phyloP scores from a whole-genome alignment of 2,888 invertebrate genomes.

The Protula sp. region DNA sequence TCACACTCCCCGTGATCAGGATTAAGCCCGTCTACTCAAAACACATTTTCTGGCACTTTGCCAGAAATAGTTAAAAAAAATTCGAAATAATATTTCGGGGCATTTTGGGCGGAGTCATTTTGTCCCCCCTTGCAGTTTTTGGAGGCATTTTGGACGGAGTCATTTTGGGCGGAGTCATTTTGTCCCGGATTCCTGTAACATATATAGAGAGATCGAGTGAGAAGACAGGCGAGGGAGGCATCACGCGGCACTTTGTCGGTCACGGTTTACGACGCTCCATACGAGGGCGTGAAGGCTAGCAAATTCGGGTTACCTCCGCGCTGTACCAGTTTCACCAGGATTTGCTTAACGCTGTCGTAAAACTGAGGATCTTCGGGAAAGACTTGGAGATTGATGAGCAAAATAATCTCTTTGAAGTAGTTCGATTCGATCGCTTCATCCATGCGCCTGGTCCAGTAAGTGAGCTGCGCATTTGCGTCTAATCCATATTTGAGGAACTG shows the following conservation, averaged over 20 bases:
- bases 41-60: too few species aligned
- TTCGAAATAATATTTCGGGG: too few species aligned
- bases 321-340: slow-evolving; percentile 21
- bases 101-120: too few species aligned
- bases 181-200: too few species aligned
- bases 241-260: slow-evolving; percentile 12
- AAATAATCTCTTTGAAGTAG: slow-evolving; percentile 25
- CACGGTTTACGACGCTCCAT: slow-evolving; percentile 15
- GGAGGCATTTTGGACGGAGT: too few species aligned
- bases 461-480: slow-evolving; percentile 19
- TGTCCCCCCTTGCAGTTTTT: too few species aligned
- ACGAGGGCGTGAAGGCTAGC: slow-evolving; percentile 21
- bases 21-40: too few species aligned
- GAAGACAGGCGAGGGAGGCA: slow-evolving; percentile 18
- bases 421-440: slow-evolving; percentile 24
- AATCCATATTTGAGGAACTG: slow-evolving; percentile 23
- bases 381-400: slow-evolving; percentile 21
- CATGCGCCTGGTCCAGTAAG: slow-evolving; percentile 25
- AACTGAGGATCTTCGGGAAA: slow-evolving; percentile 17
- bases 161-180: too few species aligned
- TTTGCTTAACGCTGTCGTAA: slow-evolving; percentile 16
- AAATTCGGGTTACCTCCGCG: slow-evolving; percentile 24
- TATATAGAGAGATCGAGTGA: slow-evolving; percentile 16
- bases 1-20: too few species aligned
- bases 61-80: too few species aligned